Conservation (phyloP, 1,140 invertebrate species). For the Oppia nitens region DNA sequence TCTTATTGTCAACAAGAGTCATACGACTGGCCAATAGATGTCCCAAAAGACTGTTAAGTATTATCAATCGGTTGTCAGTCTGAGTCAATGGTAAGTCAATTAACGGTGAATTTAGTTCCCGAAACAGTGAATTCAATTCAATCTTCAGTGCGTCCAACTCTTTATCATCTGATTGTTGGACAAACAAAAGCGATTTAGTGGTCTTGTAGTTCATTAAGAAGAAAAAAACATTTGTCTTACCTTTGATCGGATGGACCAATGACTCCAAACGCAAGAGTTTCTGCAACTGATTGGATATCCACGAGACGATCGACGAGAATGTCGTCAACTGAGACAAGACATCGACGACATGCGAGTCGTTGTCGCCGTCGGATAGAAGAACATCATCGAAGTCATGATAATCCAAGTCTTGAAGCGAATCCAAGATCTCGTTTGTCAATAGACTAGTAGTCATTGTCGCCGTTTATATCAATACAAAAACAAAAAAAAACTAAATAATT, state of each 20-base stretch:
- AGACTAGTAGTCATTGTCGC: too few species aligned
- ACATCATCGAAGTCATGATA: not conserved
- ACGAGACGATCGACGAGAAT: slow-evolving; percentile 1
- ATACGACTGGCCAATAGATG: slow-evolving; percentile 6
- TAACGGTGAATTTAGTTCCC: slow-evolving; percentile 11
- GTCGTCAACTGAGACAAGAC: not conserved
- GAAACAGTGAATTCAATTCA: slow-evolving; percentile 10
- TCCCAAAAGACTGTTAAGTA: slow-evolving; percentile 13
- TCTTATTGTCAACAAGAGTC: slow-evolving; percentile 1
- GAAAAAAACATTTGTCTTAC: not conserved
- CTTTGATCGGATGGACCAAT: slow-evolving; percentile 2
- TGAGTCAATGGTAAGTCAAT: not conserved
- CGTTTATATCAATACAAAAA: too few species aligned
- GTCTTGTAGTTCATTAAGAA: not conserved
- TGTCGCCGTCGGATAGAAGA: too few species aligned
- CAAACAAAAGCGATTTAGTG: not conserved
- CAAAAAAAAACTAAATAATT: too few species aligned
- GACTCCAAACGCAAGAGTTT: slow-evolving; percentile 5
- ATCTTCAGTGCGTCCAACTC: slow-evolving; percentile 10
- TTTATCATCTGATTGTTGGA: slow-evolving; percentile 5
- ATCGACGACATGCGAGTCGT: not conserved
- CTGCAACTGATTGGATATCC: slow-evolving; percentile 9
- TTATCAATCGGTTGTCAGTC: not conserved
- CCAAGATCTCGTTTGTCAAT: not conserved
- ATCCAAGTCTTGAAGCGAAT: not conserved